Base-by-base conservation (phyloP, 2,113 vertebrate genomes). In the Gambusia affinis region DNA sequence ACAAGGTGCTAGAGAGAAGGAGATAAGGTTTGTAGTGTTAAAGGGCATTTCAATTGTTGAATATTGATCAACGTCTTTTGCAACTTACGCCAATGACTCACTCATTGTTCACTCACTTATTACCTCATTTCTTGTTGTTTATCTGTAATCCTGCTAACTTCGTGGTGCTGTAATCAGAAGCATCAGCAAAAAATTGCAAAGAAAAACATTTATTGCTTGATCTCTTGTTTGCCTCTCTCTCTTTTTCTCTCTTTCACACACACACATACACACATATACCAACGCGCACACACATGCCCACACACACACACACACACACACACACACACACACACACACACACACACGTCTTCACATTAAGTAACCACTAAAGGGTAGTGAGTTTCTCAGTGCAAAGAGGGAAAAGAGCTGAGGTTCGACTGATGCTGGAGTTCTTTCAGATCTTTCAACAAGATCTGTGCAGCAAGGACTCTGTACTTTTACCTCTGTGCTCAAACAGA, bases 311-410 rank as follows among this genome's bases (percentile, higher is more conserved):
- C 10, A 44, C 8, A 35, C 35, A 60, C 31, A 61, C 19, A 51
- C n/a, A 73, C 30, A 66, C 33, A 72, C 61, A 35, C 11, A 37
- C 42, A 67, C 60, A 71, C 33, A 63, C 27, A 42, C 60, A 51
- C 35, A 67, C 28, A 39, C 28, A 4, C n/a, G 60, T 68, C 11
- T 61, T 61, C 62, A 44, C 29, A 62, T 83, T 64, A 57, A 72
- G 79, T 82, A 82, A 84, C 68, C 73, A 87, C 57, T 78, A 76
- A 76, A 42, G 73, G 39, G 29, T 64, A 85, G 67, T 62, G 78
- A 64, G 70, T 33, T 57, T 75, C 70, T 79, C 39, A 10, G 61
- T 57, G 61, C 42, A 70, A 60, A 72, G 73, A 61, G 75, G n/a
- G 29, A n/a, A 65, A 42, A 39, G 17, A 65, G 60, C 47, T 28